These are phyloP conservation scores for Volucella inanis DNA, from an alignment of 2,888 invertebrate genomes.

Conservation along the genomic window DNA sequence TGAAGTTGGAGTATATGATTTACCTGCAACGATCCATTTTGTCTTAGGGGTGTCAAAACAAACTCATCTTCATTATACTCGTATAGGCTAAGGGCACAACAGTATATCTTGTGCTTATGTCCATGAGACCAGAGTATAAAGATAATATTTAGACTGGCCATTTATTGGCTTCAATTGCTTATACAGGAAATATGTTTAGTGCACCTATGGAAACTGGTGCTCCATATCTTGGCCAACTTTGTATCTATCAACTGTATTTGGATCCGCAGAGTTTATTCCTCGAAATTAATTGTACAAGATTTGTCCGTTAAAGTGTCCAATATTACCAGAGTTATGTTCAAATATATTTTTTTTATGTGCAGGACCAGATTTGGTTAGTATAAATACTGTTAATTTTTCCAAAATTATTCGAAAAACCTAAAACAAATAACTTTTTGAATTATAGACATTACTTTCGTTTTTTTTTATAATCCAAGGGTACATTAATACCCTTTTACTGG, in stretches of 20 bases:
- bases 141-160: conserved; percentile 83
- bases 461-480: no score
- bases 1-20: conserved; percentile 84
- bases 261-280: conserved; percentile 85
- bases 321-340: conserved; percentile 76
- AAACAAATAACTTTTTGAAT: not conserved
- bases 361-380: conserved; percentile 76
- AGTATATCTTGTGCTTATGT: conserved; percentile 83
- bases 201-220: conserved; percentile 82
- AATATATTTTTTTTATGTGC: conserved; percentile 78
- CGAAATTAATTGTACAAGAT: conserved; percentile 77
- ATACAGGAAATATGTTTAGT: conserved; percentile 85
- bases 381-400: conserved; percentile 76
- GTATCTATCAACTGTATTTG: conserved; percentile 75
- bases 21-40: conserved; percentile 87
- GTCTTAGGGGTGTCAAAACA: conserved; percentile 83
- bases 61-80: conserved; percentile 84
- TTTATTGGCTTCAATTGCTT: conserved; percentile 87
- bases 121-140: conserved; percentile 83
- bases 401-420: not conserved
- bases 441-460: conserved; percentile 77
- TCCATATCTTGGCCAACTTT: conserved; percentile 78
- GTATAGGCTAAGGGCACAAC: conserved; percentile 86
- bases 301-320: conserved; percentile 76
- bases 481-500: no score